Evolutionary conservation across 1,140 invertebrate genomes (phyloP).

Genomic region (Neodiprion pinetum): DNA sequence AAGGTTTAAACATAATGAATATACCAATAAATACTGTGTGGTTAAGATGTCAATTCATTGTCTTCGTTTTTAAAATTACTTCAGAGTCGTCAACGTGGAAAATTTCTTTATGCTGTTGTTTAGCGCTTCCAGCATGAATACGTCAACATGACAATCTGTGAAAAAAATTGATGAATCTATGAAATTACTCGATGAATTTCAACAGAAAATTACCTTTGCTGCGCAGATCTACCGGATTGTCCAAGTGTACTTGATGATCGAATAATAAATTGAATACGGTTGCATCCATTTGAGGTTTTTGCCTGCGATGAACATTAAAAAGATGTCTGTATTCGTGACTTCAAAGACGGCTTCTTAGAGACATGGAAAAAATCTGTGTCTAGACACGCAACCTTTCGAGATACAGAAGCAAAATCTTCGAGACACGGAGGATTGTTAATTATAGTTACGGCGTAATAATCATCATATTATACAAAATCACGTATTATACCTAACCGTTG

Average conservation of each 20-base stretch:
- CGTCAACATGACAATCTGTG: constrained; percentile 28
- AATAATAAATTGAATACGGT: background rate
- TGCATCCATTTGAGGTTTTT: background rate
- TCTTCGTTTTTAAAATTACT: constrained; percentile 22
- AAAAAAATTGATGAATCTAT: background rate
- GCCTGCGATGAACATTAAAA: too few species aligned
- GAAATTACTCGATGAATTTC: too few species aligned
- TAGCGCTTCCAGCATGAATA: constrained; percentile 32
- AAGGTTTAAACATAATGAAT: constrained; percentile 15
- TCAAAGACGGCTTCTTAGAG: too few species aligned
- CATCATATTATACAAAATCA: too few species aligned
- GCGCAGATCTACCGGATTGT: constrained; percentile 22
- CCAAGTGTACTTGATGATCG: constrained; percentile 17
- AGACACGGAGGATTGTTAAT: too few species aligned
- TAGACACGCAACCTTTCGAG: too few species aligned
- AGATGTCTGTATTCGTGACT: too few species aligned
- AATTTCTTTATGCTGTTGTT: constrained; percentile 30
- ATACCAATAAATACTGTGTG: background rate
- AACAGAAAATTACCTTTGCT: constrained; percentile 26
- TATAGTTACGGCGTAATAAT: too few species aligned
- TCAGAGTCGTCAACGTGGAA: constrained; percentile 32
- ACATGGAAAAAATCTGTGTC: too few species aligned
- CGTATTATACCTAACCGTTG: too few species aligned
- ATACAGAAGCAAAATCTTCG: too few species aligned
- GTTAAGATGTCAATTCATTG: background rate